These are phyloP conservation scores for Drosophila truncata DNA, from an alignment of 1,140 invertebrate genomes.

Conservation along the genomic window DNA sequence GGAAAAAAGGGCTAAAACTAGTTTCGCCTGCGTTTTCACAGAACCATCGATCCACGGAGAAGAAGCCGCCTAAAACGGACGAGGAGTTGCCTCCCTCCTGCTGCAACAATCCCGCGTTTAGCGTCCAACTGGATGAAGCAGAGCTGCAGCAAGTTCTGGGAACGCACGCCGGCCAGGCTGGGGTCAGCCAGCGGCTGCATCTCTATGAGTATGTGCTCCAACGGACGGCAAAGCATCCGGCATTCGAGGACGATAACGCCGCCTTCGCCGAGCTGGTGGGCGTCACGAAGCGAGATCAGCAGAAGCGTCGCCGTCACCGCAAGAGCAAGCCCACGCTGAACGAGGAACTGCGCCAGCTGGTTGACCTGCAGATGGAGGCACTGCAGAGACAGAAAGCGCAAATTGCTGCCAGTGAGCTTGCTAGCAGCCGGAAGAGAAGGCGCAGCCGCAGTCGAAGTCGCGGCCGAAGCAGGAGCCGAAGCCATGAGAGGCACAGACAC, in stretches of 20 bases:
- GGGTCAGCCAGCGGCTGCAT: slow-evolving; percentile 39
- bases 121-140: slow-evolving; percentile 23
- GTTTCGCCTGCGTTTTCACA: neutral
- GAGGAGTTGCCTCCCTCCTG: slow-evolving; percentile 25
- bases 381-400: slow-evolving; percentile 32
- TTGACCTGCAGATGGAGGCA: slow-evolving; percentile 75
- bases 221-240: slow-evolving; percentile 13
- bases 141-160: slow-evolving; percentile 29
- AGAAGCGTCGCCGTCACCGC: slow-evolving; percentile 60
- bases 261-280: slow-evolving; percentile 62
- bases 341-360: slow-evolving; percentile 70
- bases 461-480: neutral
- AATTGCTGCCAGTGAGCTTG: neutral
- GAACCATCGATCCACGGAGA: slow-evolving; percentile 10
- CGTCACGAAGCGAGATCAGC: slow-evolving; percentile 50
- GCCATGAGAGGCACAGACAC: slow-evolving; percentile 1
- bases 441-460: slow-evolving; percentile 1
- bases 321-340: slow-evolving; percentile 69
- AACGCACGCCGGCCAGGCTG: neutral
- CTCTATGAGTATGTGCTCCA: slow-evolving; percentile 67
- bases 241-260: slow-evolving; percentile 35
- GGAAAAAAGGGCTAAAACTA: neutral
- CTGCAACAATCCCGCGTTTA: slow-evolving; percentile 15
- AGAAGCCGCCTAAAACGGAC: neutral
- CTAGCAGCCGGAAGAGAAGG: slow-evolving; percentile 4